These are phyloP conservation scores for Formica aserva DNA, from an alignment of 2,888 invertebrate species.

Conservation along the genomic window DNA sequence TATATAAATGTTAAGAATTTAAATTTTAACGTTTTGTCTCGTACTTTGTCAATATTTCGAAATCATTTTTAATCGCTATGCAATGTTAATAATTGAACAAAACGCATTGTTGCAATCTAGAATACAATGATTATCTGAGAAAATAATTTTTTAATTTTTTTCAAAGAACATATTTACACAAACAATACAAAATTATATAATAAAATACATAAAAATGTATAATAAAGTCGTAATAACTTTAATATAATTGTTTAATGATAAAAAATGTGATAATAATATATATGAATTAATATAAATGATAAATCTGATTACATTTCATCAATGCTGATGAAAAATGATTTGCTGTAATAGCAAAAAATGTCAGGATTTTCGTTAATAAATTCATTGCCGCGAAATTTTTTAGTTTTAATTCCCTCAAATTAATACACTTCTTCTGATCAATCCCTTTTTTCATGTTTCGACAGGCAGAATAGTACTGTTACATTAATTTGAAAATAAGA, in stretches of 20 bases:
- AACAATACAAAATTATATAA: background rate
- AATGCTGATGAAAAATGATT: background rate
- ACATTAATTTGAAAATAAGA: background rate
- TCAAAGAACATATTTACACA: background rate
- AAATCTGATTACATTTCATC: background rate
- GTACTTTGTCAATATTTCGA: background rate
- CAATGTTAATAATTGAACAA: background rate
- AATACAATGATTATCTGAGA: background rate
- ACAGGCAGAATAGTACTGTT: background rate
- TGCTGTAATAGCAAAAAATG: background rate
- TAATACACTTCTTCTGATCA: background rate
- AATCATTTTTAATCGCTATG: background rate
- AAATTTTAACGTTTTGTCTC: slow-evolving; percentile 10
- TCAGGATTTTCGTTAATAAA: background rate
- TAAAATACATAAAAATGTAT: background rate
- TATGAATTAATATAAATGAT: background rate
- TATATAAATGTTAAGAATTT: background rate
- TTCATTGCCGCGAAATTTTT: background rate
- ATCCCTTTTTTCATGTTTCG: background rate
- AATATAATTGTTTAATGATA: background rate
- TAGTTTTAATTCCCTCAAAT: background rate
- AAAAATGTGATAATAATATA: background rate
- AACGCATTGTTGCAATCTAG: background rate
- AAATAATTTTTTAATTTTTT: slow-evolving; percentile 14
- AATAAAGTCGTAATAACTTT: background rate